Conservation (phyloP, 2,113 vertebrate species). For the Hiodon alosoides region DNA sequence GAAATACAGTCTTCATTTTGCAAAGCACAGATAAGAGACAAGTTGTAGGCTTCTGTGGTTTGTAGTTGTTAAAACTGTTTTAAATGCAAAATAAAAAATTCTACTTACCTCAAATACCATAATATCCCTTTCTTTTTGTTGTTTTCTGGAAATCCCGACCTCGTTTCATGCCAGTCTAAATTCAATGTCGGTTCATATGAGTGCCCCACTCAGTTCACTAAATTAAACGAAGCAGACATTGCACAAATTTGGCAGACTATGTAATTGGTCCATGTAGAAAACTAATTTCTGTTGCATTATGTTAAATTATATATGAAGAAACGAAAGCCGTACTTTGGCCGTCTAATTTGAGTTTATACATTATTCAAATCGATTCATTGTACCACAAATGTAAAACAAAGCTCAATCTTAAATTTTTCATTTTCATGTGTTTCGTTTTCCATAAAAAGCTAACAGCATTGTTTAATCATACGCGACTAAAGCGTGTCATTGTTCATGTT, state of each 20-base stretch:
- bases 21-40: too few species aligned
- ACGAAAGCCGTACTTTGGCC: background rate
- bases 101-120: background rate
- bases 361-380: background rate
- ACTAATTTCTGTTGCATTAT: background rate
- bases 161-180: too few species aligned
- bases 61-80: too few species aligned
- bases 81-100: too few species aligned
- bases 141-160: too few species aligned
- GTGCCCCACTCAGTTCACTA: background rate
- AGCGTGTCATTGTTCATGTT: too few species aligned
- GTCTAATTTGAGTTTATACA: background rate
- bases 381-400: background rate
- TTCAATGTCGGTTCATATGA: background rate
- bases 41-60: too few species aligned
- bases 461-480: background rate
- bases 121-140: background rate
- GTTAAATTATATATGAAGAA: constrained; percentile 10
- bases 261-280: background rate
- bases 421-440: background rate
- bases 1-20: too few species aligned
- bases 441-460: background rate
- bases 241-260: background rate
- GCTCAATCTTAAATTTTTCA: background rate
- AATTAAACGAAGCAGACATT: background rate